These are phyloP conservation scores for Selenia dentaria DNA, from an alignment of 2,888 invertebrate species.

Conservation along the genomic window DNA sequence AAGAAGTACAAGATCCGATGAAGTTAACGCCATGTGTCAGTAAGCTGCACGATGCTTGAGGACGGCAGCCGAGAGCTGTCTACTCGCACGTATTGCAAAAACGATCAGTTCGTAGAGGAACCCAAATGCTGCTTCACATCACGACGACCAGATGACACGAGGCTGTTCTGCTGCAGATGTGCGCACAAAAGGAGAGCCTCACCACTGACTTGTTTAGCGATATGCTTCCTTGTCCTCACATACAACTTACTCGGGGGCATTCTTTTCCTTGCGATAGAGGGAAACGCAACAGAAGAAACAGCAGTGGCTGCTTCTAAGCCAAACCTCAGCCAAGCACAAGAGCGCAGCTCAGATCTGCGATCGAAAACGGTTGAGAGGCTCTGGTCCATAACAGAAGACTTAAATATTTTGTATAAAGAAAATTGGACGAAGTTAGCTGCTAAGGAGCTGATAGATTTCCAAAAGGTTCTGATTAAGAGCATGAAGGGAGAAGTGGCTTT, in stretches of 20 bases:
- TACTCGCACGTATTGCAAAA: constrained; percentile 17
- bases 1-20: constrained; percentile 27
- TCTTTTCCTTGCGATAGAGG: constrained; percentile 94
- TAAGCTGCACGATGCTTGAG: constrained; percentile 28
- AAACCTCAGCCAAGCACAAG: constrained; percentile 82
- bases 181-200: constrained; percentile 72
- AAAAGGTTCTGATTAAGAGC: constrained; percentile 85
- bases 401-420: constrained; percentile 95
- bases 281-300: constrained; percentile 84
- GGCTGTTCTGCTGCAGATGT: constrained; percentile 75
- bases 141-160: constrained; percentile 8
- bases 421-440: constrained; percentile 96
- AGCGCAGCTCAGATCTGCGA: constrained; percentile 84
- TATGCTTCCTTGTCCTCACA: constrained; percentile 93
- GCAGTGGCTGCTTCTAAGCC: constrained; percentile 87
- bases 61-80: constrained; percentile 30
- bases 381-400: constrained; percentile 94
- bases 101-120: constrained; percentile 15
- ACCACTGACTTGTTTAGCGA: constrained; percentile 91
- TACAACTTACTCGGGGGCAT: constrained; percentile 97
- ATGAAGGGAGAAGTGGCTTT: constrained; percentile 63
- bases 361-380: constrained; percentile 90
- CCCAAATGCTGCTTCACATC: constrained; percentile 24
- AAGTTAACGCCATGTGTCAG: constrained; percentile 8
- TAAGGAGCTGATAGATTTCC: constrained; percentile 94